Base-by-base conservation (phyloP, 2,113 vertebrate species). In the Vulpes vulpes region DNA sequence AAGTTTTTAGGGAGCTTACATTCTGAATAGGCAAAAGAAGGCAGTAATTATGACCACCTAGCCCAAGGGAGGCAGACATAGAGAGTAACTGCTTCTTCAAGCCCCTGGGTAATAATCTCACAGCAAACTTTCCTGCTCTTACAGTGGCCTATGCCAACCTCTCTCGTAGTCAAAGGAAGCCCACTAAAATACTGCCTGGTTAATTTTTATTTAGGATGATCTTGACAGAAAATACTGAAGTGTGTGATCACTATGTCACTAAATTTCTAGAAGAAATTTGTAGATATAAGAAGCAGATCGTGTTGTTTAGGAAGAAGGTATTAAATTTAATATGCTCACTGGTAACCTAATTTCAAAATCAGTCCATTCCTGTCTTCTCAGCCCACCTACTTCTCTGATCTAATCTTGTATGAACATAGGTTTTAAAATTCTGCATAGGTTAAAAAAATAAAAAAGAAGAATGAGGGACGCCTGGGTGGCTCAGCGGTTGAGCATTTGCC, bases 261-360 rank as follows among this genome's bases (percentile, higher is more conserved):
- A 32, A 38, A 92, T 88, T 94, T 91, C 22, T 88, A 71, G 86
- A 79, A 95, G 92, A 67, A n/a, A n/a, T 95, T 55, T 90, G 38
- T 90, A 79, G 38, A 55, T 53, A 59, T n/a, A 74, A 64, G 32
- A 87, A 82, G 53, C 27, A 79, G 65, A 43, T 0, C 82, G 59
- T 55, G n/a, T 30, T 38, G 30, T 87, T 89, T 87, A 79, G 95
- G 67, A 79, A 1, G 16, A 91, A 35, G 86, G 38, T 32, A 84
- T 93, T 91, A 73, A 57, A 55, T 89, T 65, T 79, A 35, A 76
- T 88, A 60, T 57, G 3, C 43, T 96, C 76, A 67, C 1, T 80
- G 69, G 25, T 6, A 74, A 60, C 80, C 32, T 74, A 71, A 35
- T 81, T 84, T 90, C 80, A 82, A 90, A 88, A 71, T 23, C 25